Evolutionary conservation across 2,113 vertebrate genomes (phyloP).

Genomic region (Beaufortia kweichowensis): DNA sequence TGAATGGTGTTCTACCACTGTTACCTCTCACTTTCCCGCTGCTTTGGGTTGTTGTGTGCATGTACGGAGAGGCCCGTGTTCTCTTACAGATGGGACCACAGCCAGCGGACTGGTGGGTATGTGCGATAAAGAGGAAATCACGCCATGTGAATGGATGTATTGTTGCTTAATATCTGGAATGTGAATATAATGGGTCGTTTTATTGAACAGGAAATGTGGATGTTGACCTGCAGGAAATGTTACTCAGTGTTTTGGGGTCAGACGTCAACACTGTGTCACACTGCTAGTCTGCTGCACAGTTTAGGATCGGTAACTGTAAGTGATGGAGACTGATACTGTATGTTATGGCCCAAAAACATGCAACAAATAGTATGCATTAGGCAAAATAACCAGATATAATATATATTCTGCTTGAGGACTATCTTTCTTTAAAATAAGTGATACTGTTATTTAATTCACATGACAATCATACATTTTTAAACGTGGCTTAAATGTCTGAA

Average conservation of each 20-base stretch:
- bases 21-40: too few species aligned
- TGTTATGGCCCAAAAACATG: too few species aligned
- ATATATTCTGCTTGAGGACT: too few species aligned
- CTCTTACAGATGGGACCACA: constrained; percentile 38
- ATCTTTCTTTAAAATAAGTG: neutral
- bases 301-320: too few species aligned
- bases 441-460: neutral
- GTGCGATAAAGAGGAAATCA: neutral
- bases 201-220: constrained; percentile 39
- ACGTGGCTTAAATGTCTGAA: neutral
- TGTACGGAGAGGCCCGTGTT: constrained; percentile 46
- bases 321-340: too few species aligned
- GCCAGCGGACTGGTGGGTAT: constrained; percentile 30
- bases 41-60: too few species aligned
- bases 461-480: neutral
- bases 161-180: neutral
- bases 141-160: neutral
- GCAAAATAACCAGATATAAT: too few species aligned
- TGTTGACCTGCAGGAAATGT: constrained; percentile 26
- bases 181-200: constrained; percentile 1
- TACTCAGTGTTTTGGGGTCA: constrained; percentile 22
- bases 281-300: constrained; percentile 51
- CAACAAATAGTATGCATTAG: too few species aligned
- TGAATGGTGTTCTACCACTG: too few species aligned
- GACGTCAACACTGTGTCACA: constrained; percentile 43